A percentile compares a stretch with the other conserved stretches of the same genome.
These are phyloP conservation scores for Noctuana brunneofusca DNA, from an alignment of 2,888 invertebrate species.

Conservation along the genomic window DNA sequence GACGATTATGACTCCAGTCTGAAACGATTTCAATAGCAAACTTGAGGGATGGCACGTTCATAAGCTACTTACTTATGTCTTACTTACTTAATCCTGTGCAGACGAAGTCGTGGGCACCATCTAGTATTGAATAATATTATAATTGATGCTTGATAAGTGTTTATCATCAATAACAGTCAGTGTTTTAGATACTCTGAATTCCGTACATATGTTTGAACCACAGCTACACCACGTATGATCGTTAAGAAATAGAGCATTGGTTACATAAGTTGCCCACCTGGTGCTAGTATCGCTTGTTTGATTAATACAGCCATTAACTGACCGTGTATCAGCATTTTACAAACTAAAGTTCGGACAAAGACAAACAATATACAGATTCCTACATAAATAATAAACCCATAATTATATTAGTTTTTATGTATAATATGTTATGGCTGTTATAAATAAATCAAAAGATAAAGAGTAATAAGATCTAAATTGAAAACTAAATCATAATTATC, in stretches of 20 bases:
- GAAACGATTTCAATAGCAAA: too few species aligned
- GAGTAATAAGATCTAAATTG: too few species aligned
- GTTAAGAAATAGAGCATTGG: slow-evolving; percentile 5
- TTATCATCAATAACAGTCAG: background rate
- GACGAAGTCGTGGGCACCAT: too few species aligned
- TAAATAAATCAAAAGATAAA: too few species aligned
- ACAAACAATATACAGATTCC: background rate
- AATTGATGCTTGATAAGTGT: background rate
- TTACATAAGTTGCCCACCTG: slow-evolving; percentile 5
- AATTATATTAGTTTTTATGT: too few species aligned
- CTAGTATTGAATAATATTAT: background rate
- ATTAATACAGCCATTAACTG: background rate
- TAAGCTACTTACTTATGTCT: too few species aligned
- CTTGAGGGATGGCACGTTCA: too few species aligned
- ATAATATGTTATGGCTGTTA: too few species aligned
- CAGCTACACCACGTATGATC: background rate
- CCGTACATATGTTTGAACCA: background rate
- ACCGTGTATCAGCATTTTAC: background rate
- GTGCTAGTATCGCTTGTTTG: slow-evolving; percentile 8
- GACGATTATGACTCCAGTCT: too few species aligned
- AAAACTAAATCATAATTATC: too few species aligned
- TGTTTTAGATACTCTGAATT: background rate
- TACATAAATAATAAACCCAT: too few species aligned
- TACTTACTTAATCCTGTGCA: too few species aligned
- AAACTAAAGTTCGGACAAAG: background rate